phyloP scores from a whole-genome alignment of 2,113 vertebrate species.

The Hippopotamus amphibius region DNA sequence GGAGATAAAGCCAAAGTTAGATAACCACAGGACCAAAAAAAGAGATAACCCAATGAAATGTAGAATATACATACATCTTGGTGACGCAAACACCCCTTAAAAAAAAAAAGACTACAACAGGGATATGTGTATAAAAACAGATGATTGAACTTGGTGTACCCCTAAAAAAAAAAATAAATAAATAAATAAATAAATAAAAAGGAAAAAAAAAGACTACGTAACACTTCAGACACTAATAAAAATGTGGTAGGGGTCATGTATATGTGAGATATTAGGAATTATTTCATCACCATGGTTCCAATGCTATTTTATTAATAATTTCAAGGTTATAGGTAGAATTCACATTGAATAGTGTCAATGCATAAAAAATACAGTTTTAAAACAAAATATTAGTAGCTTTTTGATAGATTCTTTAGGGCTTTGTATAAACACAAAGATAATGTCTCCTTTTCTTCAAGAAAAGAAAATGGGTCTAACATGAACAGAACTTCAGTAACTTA shows the following conservation, averaged over 20 bases:
- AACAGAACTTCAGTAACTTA: slow-evolving; percentile 24
- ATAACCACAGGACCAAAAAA: background rate
- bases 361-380: slow-evolving; percentile 40
- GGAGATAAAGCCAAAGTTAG: background rate
- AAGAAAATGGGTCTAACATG: slow-evolving; percentile 18
- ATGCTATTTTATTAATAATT: slow-evolving; percentile 26
- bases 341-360: slow-evolving; percentile 2
- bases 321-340: slow-evolving; percentile 36
- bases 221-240: slow-evolving; percentile 42
- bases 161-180: too few relatives aligned
- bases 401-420: too few relatives aligned
- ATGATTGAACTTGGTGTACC: too few relatives aligned
- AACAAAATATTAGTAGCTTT: background rate
- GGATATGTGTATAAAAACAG: too few relatives aligned
- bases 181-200: too few relatives aligned
- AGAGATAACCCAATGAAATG: background rate
- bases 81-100: background rate
- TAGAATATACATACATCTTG: background rate
- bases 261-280: slow-evolving; percentile 29
- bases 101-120: background rate
- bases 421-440: too few relatives aligned
- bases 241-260: background rate
- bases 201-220: background rate
- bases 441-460: background rate
- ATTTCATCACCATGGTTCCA: background rate